Base-by-base conservation (phyloP, 2,888 invertebrate species). In the Nysson spinosus region DNA sequence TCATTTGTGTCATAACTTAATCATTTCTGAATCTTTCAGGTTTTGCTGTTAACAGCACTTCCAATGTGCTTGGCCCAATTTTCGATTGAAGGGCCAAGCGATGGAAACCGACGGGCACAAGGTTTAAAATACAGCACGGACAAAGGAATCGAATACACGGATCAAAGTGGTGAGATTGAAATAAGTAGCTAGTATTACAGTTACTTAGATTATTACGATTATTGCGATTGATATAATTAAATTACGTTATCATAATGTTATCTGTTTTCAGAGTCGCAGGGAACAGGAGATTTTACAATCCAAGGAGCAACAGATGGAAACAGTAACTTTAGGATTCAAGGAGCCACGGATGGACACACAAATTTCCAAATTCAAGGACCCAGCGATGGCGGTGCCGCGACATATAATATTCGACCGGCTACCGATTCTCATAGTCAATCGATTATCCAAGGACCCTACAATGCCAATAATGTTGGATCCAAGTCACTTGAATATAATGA, bases 41-140 rank as follows among this genome's bases (percentile, higher is more conserved):
- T 84, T 69, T 64, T 85, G 69, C 50, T 84, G 9, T 14, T 86
- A 43, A 64, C 76, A 47, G 69, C 78, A 16, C 61, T 85, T 44
- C 82, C 85, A 12, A 66, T 81, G 47, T 85, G 86, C 78, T 55
- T 81, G 28, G 86, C 83, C 17, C 84, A 87, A 70, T 86, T 86
- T 56, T 79, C 85, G 11, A 86, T 87, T 47, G 80, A 84, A 61
- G 87, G 87, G 4, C 83, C 87, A 1, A 85, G 83, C 55, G 87
- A 87, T 75, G 87, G 87, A 39, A 83, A 82, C 57, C 80, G 85
- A 49, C 79, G 75, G 24, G 83, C 86, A 26, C 85, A 86, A 66
- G 85, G 87, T 37, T 77, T 87, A 34, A 84, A 80, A 70, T 81
- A 83, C 61, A 85, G 84, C 47, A 58, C 75, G 51, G 84, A 83